Percentiles rank a stretch among this genome's conserved stretches.
These are phyloP conservation scores for Sarcophaga rosellei DNA, from an alignment of 2,888 invertebrate genomes.

Conservation along the genomic window DNA sequence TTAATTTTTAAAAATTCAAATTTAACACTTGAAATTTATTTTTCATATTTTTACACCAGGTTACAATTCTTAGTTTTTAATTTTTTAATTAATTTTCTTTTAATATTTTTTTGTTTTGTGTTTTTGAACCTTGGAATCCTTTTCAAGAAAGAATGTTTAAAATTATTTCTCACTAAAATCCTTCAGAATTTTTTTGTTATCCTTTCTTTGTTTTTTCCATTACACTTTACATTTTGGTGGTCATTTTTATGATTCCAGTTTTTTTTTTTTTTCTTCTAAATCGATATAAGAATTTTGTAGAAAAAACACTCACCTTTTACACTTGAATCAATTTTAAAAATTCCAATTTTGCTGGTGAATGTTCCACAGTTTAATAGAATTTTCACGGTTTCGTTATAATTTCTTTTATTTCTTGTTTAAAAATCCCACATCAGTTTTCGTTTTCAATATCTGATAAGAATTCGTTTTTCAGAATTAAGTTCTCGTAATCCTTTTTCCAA, in stretches of 20 bases:
- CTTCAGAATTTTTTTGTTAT: no score
- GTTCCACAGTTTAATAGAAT: conserved; percentile 1
- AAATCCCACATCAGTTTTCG: conserved; percentile 45
- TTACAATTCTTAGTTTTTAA: no score
- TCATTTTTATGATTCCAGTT: background rate
- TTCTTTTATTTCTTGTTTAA: conserved; percentile 1
- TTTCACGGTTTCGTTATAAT: conserved; percentile 9
- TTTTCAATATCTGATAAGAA: conserved; percentile 12
- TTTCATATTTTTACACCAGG: no score
- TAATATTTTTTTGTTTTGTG: no score
- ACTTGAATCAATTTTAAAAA: conserved; percentile 55
- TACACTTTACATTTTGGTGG: background rate
- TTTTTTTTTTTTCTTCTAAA: background rate
- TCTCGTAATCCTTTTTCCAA: conserved; percentile 34
- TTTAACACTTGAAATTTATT: no score
- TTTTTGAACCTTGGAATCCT: no score
- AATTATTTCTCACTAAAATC: no score
- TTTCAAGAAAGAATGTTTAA: no score
- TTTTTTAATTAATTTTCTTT: no score
- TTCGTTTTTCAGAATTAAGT: conserved; percentile 12
- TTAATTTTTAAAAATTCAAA: no score
- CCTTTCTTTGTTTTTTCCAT: background rate
- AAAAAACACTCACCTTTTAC: conserved; percentile 61
- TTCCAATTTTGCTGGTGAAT: conserved; percentile 52
- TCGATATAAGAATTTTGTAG: background rate